Evolutionary conservation across 2,888 invertebrate genomes (phyloP).

Genomic region (Anarsia innoxiella): DNA sequence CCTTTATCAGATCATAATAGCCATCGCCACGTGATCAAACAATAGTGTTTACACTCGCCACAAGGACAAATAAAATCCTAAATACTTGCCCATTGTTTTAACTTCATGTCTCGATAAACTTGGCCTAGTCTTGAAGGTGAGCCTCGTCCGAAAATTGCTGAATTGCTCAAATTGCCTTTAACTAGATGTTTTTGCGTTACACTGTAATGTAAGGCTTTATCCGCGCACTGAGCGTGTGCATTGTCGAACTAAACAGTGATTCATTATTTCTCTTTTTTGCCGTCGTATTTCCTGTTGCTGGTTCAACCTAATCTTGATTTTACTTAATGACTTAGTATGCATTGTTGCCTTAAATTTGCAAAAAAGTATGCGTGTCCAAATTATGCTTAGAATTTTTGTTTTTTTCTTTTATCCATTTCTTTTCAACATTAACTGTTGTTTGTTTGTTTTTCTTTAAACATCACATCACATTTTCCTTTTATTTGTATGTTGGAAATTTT

Average conservation of each 20-base stretch:
- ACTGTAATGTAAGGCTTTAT: background rate
- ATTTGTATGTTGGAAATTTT: background rate
- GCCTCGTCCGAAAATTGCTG: constrained; percentile 12
- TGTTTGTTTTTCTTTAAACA: too few relatives aligned
- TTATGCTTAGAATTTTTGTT: too few relatives aligned
- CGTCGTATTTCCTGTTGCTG: constrained; percentile 1
- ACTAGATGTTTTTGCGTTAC: constrained; percentile 1
- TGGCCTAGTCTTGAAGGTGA: constrained; percentile 4
- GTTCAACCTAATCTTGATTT: too few relatives aligned
- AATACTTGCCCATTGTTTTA: constrained; percentile 36
- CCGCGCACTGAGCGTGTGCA: background rate
- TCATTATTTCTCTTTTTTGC: constrained; percentile 2
- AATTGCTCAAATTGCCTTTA: constrained; percentile 10
- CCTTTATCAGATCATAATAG: constrained; percentile 60
- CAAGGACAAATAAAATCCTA: constrained; percentile 51
- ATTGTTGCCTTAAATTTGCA: too few relatives aligned
- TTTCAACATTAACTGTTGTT: too few relatives aligned
- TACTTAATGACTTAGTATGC: too few relatives aligned
- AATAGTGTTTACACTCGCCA: constrained; percentile 61
- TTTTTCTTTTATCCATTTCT: too few relatives aligned
- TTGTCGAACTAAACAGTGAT: background rate
- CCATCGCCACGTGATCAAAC: constrained; percentile 61
- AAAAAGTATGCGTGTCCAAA: too few relatives aligned
- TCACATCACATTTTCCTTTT: too few relatives aligned
- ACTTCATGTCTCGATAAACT: constrained; percentile 27